Evolutionary conservation across 2,888 invertebrate genomes (phyloP).

Genomic region (Limnephilus rhombicus): DNA sequence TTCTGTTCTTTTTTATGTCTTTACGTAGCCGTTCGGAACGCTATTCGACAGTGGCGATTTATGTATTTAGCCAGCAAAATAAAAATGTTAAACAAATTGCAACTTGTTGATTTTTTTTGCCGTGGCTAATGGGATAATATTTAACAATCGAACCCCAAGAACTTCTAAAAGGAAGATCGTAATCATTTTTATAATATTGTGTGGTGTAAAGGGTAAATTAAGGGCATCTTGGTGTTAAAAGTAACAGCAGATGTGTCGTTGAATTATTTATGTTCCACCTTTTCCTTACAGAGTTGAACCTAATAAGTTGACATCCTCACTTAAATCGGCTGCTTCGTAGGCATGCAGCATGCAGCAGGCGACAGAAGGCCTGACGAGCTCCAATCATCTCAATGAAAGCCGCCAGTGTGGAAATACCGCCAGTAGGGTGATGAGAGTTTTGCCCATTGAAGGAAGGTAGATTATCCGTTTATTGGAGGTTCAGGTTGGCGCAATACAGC

Average conservation of each 20-base stretch:
- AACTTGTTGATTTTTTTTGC: not conserved
- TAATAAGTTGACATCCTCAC: not conserved
- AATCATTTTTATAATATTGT: not conserved
- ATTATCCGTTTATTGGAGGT: slow-evolving; percentile 46
- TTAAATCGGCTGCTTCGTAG: not conserved
- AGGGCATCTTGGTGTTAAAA: not conserved
- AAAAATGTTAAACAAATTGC: not conserved
- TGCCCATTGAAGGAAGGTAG: slow-evolving; percentile 47
- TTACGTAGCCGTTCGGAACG: not conserved
- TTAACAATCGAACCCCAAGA: not conserved
- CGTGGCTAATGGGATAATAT: not conserved
- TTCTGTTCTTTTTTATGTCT: not conserved
- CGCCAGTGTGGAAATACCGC: slow-evolving; percentile 7
- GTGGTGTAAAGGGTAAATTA: not conserved
- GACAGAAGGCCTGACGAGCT: not conserved
- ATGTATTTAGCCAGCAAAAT: not conserved
- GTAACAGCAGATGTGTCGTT: not conserved
- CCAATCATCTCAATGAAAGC: slow-evolving; percentile 44
- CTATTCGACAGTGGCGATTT: not conserved
- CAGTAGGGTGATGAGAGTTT: not conserved
- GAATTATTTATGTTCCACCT: not conserved
- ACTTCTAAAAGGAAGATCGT: not conserved
- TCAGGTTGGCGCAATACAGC: slow-evolving; percentile 31
- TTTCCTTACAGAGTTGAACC: not conserved
- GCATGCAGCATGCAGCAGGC: not conserved